These are phyloP conservation scores for Trachythela sp. DNA, from an alignment of 64 coral and sea anemone species.

Conservation along the genomic window DNA sequence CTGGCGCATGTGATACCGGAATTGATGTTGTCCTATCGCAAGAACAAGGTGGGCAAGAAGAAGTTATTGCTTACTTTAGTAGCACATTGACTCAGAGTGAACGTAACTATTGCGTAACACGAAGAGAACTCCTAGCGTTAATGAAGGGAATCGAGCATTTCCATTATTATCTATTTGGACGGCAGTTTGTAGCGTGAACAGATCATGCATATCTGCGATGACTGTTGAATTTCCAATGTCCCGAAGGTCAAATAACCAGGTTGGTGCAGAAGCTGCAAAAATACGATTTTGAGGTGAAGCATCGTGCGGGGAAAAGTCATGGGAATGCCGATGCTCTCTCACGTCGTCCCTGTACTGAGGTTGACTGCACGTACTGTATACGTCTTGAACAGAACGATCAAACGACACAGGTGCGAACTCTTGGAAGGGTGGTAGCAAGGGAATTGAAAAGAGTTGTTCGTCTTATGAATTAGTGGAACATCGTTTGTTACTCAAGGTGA, in stretches of 20 bases:
- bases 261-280: background rate
- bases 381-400: background rate
- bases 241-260: slow-evolving; percentile 3
- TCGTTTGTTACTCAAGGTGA: too few species aligned
- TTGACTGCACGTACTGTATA: background rate
- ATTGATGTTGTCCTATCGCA: background rate
- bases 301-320: background rate
- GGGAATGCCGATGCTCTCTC: slow-evolving; percentile 51
- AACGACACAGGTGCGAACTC: background rate
- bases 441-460: background rate
- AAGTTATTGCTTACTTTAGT: background rate
- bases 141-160: slow-evolving; percentile 32
- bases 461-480: background rate
- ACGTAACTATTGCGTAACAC: slow-evolving; percentile 22
- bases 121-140: slow-evolving; percentile 24
- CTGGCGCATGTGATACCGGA: background rate
- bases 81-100: background rate
- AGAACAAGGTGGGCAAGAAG: background rate
- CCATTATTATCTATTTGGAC: slow-evolving; percentile 10
- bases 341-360: background rate
- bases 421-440: background rate
- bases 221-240: slow-evolving; percentile 5
- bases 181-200: slow-evolving; percentile 1
- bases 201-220: slow-evolving; percentile 16
- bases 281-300: background rate